phyloP scores from a whole-genome alignment of 1,140 invertebrate genomes.

The Bactericera cockerelli region DNA sequence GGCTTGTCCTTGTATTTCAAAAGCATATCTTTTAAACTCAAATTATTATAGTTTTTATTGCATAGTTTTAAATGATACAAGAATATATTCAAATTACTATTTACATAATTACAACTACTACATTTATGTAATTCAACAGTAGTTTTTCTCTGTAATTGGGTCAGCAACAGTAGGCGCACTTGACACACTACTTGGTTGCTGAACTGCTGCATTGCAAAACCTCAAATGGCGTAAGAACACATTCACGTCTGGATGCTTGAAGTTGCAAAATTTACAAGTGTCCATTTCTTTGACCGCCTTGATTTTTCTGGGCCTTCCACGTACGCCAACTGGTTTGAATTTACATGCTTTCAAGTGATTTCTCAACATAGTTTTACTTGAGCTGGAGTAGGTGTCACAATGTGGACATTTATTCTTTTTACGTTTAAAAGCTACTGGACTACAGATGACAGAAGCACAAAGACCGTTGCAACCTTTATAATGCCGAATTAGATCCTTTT shows the following conservation, averaged over 20 bases:
- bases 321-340: neutral
- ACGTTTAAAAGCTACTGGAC: neutral
- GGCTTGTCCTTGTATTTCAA: neutral
- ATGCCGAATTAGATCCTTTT: neutral
- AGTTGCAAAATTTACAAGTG: neutral
- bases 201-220: slow-evolving; percentile 2
- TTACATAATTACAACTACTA: slow-evolving; percentile 7
- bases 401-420: neutral
- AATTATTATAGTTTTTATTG: slow-evolving; percentile 8
- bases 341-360: slow-evolving; percentile 2
- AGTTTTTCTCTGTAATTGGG: neutral
- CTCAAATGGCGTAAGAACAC: neutral
- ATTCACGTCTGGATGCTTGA: neutral
- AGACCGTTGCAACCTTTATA: neutral
- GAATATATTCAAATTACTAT: neutral
- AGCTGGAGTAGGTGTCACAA: neutral
- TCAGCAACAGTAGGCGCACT: neutral
- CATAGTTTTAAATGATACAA: slow-evolving; percentile 3
- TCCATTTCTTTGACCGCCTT: too few species aligned
- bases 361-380: slow-evolving; percentile 1
- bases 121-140: neutral
- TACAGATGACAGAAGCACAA: neutral
- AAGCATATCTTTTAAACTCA: slow-evolving; percentile 5
- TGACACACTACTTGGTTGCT: neutral
- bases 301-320: too few species aligned